phyloP scores from a whole-genome alignment of 2,797 vertebrate genomes.

The Myotis myotis region DNA sequence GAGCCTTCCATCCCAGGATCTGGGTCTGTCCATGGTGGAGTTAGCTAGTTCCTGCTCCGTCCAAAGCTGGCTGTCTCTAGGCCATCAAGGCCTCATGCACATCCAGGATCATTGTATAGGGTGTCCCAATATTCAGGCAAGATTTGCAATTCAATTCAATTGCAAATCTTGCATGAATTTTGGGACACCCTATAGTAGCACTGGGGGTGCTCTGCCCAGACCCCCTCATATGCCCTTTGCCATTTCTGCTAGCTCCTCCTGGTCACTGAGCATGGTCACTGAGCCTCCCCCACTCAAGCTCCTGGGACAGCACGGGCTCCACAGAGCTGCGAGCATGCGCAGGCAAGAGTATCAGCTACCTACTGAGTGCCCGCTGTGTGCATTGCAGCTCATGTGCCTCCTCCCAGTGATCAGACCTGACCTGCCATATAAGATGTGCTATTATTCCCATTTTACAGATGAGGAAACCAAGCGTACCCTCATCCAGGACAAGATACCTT shows the following conservation, averaged over 20 bases:
- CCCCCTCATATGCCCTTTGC: background rate
- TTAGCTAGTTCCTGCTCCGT: background rate
- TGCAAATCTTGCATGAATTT: no score
- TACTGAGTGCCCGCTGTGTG: fast-evolving
- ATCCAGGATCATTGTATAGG: background rate
- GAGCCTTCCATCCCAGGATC: background rate
- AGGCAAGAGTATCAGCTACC: background rate
- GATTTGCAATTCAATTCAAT: no score
- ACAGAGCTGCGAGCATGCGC: background rate
- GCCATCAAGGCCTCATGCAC: background rate
- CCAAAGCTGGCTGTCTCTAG: background rate
- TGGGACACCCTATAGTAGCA: background rate
- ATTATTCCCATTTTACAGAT: background rate
- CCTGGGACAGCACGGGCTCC: background rate
- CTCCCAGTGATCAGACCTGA: background rate
- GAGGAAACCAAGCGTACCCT: background rate
- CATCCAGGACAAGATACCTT: background rate
- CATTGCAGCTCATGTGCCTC: fast-evolving
- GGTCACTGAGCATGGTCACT: no score
- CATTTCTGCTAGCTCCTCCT: background rate
- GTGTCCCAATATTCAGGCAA: no score
- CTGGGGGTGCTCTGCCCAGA: background rate
- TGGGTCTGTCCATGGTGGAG: background rate
- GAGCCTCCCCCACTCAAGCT: background rate
- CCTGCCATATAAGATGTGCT: background rate